Evolutionary conservation across 2,888 invertebrate genomes (phyloP).

Genomic region (Bruchidius siliquastri): DNA sequence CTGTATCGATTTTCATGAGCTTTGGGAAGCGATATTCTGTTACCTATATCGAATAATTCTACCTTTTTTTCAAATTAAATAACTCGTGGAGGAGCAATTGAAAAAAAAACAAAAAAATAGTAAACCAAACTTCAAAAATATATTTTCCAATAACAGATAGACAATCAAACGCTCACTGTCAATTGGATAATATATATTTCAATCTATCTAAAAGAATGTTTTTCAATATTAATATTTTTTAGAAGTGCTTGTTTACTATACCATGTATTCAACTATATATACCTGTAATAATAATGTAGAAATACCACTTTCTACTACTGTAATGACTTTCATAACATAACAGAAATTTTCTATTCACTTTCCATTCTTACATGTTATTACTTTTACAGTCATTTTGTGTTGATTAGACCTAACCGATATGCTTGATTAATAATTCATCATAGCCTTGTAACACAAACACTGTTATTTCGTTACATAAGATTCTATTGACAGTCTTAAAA

Average conservation of each 20-base stretch:
- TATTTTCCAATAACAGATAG: too few relatives aligned
- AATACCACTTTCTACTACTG: background rate
- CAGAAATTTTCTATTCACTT: background rate
- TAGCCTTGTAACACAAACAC: background rate
- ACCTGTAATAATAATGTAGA: background rate
- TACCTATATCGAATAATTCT: too few relatives aligned
- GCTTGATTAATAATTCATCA: background rate
- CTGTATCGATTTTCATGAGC: too few relatives aligned
- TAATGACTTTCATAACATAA: background rate
- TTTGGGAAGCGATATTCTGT: too few relatives aligned
- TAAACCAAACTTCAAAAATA: too few relatives aligned
- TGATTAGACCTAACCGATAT: background rate
- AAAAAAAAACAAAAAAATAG: too few relatives aligned
- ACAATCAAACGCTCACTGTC: too few relatives aligned
- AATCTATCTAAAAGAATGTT: too few relatives aligned
- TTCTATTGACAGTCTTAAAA: background rate
- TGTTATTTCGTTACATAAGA: background rate
- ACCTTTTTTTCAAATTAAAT: too few relatives aligned
- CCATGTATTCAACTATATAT: background rate
- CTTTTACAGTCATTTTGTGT: background rate
- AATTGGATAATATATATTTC: too few relatives aligned
- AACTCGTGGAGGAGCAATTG: too few relatives aligned
- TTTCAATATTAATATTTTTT: too few relatives aligned
- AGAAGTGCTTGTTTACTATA: background rate
- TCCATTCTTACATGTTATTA: background rate